A percentile compares a stretch with the other conserved stretches of the same genome.
phyloP scores from a whole-genome alignment of 2,113 vertebrate genomes.

The Axis porcinus region DNA sequence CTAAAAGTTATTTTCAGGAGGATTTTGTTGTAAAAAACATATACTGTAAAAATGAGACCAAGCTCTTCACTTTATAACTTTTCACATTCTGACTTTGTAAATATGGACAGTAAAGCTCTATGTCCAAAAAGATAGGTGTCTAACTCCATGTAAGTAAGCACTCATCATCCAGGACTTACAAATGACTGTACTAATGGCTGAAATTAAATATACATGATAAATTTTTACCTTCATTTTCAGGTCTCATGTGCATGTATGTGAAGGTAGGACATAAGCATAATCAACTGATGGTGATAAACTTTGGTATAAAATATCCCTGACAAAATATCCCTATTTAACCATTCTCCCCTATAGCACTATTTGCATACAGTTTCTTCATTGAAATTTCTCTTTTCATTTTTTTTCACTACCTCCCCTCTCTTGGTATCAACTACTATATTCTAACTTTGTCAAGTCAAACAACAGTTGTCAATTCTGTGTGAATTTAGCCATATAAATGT shows the following conservation, averaged over 20 bases:
- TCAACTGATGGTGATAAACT: neutral
- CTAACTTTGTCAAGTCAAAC: constrained; percentile 40
- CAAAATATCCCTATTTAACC: neutral
- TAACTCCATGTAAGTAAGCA: neutral
- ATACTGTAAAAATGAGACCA: neutral
- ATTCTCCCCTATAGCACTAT: neutral
- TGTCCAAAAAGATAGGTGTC: neutral
- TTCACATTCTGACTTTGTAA: neutral
- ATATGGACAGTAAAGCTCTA: neutral
- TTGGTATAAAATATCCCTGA: neutral
- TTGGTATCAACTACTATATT: neutral
- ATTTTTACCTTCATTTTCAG: neutral
- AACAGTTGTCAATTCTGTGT: constrained; percentile 44
- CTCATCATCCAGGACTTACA: neutral
- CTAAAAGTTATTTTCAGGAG: neutral
- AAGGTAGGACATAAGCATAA: neutral
- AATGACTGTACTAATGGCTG: neutral
- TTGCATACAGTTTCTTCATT: neutral
- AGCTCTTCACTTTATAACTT: neutral
- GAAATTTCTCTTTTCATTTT: neutral
- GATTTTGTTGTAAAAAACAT: neutral
- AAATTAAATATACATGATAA: neutral
- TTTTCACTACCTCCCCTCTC: neutral
- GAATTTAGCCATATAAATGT: neutral
- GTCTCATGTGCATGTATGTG: neutral